Evolutionary conservation across 2,113 vertebrate genomes (phyloP), one percentile per base, ranked within the genome.

Genomic region (Pygathrix nemaeus): DNA sequence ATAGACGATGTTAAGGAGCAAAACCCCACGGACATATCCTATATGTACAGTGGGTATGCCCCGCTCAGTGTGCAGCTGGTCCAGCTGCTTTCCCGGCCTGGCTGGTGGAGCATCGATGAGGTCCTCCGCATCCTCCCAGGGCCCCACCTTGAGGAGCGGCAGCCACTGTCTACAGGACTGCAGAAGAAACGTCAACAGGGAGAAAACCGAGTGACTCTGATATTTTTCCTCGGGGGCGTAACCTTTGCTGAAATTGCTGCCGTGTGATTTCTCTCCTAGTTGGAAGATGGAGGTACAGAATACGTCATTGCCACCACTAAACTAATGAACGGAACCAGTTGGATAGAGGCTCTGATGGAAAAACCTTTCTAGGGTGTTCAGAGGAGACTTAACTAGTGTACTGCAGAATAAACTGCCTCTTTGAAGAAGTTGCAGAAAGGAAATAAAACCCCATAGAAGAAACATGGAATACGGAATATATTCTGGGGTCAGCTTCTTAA

Each of bases 1-100:
- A 99, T 99, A 99, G 99, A 99, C 48, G 99, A 99, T 3, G 99
- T 99, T 18, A 99, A 99, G 0, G 99, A 99, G 43, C 99, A 99
- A 98, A 99, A 99, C 96, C 99, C 99, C 72, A 99, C 99, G 0
- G 99, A 99, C 97, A 99, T 99, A 97, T 99, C 99, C 0, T 99
- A 99, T 0, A 99, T 99, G 90, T 99, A 99, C 98, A 99, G 99
- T 0, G 99, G 99, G 76, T 99, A 99, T 0, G 99, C 99, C 0
- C 99, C 99, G 0, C 99, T 99, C 2, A 99, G 99, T 7, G 99
- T 99, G 68, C 99, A 99, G 16, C 99, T 99, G 89, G 99, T 99
- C 0, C 99, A 99, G 98, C 98, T 99, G 4, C 98, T 99, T 30
- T 99, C 99, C 6, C 98, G 99, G 20, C 99, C 99, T 0, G 99